Evolutionary conservation across 2,797 vertebrate species (phyloP), one percentile per base, ranked within the genome.

Genomic region (Sebastes ruberrimus): DNA sequence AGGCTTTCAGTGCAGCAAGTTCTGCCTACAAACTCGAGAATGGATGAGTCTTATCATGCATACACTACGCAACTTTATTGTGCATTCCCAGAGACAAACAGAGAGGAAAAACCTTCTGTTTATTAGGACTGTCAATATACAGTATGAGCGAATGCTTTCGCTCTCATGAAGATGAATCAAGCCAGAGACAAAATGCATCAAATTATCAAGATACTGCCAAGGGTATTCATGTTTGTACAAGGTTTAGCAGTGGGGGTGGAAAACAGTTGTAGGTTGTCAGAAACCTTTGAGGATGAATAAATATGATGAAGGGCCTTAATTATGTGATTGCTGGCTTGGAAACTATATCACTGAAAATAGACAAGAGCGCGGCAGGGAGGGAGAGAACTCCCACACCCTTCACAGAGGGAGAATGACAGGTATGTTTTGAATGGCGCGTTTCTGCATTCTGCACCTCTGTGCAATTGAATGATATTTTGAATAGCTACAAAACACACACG

Each of bases 261-360:
- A 92, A 92, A 91, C 89, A 91, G 92, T 94, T 94, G 91, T 89
- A 88, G 89, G 92, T 91, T 94, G 93, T 94, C 94, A 94, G 85
- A 88, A 93, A 93, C 75, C 86, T 92, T 93, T 92, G 88, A 92
- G 85, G 89, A 93, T 94, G 90, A 92, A 93, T 94, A 92, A 92
- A 94, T 94, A 91, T 92, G 90, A 94, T 93, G 89, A 92, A 93
- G 91, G 90, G 86, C 89, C 89, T 92, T 93, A 94, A 95, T 94
- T 94, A 94, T 85, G 88, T 92, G 90, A 95, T 93, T 94, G 91
- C 92, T 90, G 86, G 90, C 92, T 93, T 94, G 88, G 88, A 94
- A 94, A 90, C 81, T 80, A 55, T 89, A 94, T 93, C 86, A 93
- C 88, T 93, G 91, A 90, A 94, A 94, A 95, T 95, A 94, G 93